Conservation (phyloP, 2,113 vertebrate genomes). For the Chinchilla lanigera region DNA sequence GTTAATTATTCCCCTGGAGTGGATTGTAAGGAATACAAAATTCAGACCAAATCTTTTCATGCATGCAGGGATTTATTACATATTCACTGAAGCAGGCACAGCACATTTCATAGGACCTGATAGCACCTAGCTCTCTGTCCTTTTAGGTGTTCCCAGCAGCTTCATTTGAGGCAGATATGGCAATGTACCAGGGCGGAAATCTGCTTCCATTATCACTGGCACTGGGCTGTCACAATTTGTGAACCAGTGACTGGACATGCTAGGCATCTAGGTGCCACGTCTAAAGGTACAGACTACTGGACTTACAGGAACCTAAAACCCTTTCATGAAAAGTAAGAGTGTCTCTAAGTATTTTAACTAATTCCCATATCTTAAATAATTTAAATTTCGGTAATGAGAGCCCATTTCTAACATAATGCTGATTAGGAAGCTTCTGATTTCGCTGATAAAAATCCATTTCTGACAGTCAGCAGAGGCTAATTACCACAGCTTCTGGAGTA, state of each 20-base stretch:
- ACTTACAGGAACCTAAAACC: not conserved
- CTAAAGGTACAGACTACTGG: not conserved
- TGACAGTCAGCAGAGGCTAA: not conserved
- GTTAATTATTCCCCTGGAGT: not conserved
- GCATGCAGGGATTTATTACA: not conserved
- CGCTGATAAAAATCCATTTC: not conserved
- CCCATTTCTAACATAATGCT: constrained; percentile 11
- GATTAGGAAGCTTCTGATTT: constrained; percentile 17
- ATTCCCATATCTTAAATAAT: not conserved
- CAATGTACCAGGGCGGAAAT: not conserved
- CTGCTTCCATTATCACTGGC: not conserved
- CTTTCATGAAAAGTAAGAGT: not conserved
- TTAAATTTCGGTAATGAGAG: not conserved
- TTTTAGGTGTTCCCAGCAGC: not conserved
- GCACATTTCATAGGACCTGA: not conserved
- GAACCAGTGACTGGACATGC: not conserved
- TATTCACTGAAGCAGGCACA: not conserved
- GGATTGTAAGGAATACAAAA: constrained; percentile 10
- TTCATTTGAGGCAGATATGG: not conserved
- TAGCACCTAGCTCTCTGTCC: not conserved
- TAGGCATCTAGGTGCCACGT: not conserved
- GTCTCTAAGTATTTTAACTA: not conserved
- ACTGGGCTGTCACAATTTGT: not conserved
- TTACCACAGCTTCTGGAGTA: not conserved
- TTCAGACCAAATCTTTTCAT: not conserved